phyloP scores from a whole-genome alignment of 92 coral and sea anemone species.

The Actinostola sp. region DNA sequence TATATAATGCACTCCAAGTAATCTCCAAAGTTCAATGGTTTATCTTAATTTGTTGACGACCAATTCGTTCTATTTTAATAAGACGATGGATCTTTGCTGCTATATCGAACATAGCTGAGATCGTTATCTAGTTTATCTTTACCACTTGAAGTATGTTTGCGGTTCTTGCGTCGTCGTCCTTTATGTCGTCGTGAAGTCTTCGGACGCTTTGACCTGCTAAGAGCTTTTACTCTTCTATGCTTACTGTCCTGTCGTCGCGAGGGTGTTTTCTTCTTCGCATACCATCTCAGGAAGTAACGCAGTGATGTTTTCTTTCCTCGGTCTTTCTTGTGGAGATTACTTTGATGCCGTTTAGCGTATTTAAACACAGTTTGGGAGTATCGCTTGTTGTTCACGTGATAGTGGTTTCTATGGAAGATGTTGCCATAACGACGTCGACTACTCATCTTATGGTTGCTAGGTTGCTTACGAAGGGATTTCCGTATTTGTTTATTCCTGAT shows the following conservation, averaged over 20 bases:
- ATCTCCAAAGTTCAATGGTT: too few relatives aligned
- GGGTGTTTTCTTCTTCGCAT: neutral
- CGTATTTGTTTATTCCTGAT: neutral
- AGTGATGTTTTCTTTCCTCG: neutral
- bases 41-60: too few relatives aligned
- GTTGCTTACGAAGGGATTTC: neutral
- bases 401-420: slow-evolving; percentile 12
- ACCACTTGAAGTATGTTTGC: too few relatives aligned
- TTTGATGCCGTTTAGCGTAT: neutral
- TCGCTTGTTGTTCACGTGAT: neutral
- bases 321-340: neutral
- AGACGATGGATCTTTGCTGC: too few relatives aligned
- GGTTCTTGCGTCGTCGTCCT: too few relatives aligned
- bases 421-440: neutral
- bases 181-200: too few relatives aligned
- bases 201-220: neutral
- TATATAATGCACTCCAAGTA: too few relatives aligned
- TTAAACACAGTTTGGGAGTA: neutral
- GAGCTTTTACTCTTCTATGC: neutral
- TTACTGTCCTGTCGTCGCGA: neutral
- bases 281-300: neutral
- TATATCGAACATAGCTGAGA: too few relatives aligned
- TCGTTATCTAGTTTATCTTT: too few relatives aligned
- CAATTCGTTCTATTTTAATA: too few relatives aligned
- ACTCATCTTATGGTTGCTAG: neutral